phyloP scores from a whole-genome alignment of 2,888 invertebrate species.

The Fragum whitleyi region DNA sequence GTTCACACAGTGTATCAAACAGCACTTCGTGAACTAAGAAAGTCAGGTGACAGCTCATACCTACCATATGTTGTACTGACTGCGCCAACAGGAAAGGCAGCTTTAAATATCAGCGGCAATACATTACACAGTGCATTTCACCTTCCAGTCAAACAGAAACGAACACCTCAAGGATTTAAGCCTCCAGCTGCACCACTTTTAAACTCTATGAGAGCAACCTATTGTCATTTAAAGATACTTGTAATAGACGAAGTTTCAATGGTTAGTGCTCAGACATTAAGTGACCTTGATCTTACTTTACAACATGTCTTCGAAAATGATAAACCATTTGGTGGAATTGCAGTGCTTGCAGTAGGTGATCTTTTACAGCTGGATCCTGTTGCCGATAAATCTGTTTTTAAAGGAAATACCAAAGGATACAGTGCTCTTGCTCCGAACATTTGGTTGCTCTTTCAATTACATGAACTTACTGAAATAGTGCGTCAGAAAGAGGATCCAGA shows the following conservation, averaged over 20 bases:
- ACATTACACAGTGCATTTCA: slow-evolving; percentile 58
- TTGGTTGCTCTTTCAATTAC: slow-evolving; percentile 31
- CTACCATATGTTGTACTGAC: slow-evolving; percentile 41
- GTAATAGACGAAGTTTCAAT: slow-evolving; percentile 59
- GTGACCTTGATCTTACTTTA: neutral
- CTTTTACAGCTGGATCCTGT: slow-evolving; percentile 24
- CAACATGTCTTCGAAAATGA: slow-evolving; percentile 28
- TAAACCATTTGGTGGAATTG: slow-evolving; percentile 3
- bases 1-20: slow-evolving; percentile 42
- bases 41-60: slow-evolving; percentile 29
- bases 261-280: slow-evolving; percentile 16
- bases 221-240: slow-evolving; percentile 42
- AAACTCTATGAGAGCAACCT: slow-evolving; percentile 36
- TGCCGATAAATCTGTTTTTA: slow-evolving; percentile 38
- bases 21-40: slow-evolving; percentile 24
- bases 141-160: slow-evolving; percentile 44
- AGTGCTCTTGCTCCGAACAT: slow-evolving; percentile 11
- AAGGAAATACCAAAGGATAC: slow-evolving; percentile 17
- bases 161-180: slow-evolving; percentile 18
- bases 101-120: slow-evolving; percentile 47
- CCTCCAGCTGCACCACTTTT: slow-evolving; percentile 26
- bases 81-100: slow-evolving; percentile 58
- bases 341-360: slow-evolving; percentile 7
- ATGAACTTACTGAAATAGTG: slow-evolving; percentile 44
- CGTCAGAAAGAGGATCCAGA: slow-evolving; percentile 51